phyloP scores from a whole-genome alignment of 2,797 vertebrate genomes.

The Chelidonichthys spinosus region DNA sequence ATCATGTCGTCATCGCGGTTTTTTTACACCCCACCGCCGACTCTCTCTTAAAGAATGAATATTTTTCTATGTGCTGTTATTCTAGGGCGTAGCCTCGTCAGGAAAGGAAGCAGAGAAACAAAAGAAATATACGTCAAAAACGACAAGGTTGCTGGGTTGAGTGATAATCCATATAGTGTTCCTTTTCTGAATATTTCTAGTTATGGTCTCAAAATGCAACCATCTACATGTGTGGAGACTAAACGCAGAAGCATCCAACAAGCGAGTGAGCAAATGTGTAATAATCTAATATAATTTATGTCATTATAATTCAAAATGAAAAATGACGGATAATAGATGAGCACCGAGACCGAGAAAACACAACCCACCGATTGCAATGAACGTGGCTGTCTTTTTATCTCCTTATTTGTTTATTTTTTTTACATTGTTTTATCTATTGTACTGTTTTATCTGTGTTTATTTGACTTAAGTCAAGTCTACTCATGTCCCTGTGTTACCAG shows the following conservation, averaged over 20 bases:
- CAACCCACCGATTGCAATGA: too few relatives aligned
- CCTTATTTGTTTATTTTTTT: too few relatives aligned
- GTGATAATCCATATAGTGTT: background rate
- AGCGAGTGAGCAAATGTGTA: constrained; percentile 20
- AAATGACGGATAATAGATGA: too few relatives aligned
- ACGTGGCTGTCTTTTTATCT: too few relatives aligned
- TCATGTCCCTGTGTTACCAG: too few relatives aligned
- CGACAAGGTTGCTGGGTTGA: constrained; percentile 9
- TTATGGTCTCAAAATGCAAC: constrained; percentile 20
- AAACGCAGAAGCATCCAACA: constrained; percentile 19
- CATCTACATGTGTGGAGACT: background rate
- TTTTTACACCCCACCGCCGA: background rate
- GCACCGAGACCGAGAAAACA: too few relatives aligned
- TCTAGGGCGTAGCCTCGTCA: constrained; percentile 31
- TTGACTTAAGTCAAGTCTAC: too few relatives aligned
- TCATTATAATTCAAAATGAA: too few relatives aligned
- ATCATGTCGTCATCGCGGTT: background rate
- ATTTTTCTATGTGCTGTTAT: constrained; percentile 27
- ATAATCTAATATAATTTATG: background rate
- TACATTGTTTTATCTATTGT: too few relatives aligned
- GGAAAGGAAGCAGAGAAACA: constrained; percentile 41
- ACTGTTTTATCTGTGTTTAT: too few relatives aligned
- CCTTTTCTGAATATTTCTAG: constrained; percentile 27
- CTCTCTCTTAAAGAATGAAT: background rate
- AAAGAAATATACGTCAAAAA: constrained; percentile 29